Conservation (phyloP, 2,888 invertebrate species). For the Cheilosia vulpina region DNA sequence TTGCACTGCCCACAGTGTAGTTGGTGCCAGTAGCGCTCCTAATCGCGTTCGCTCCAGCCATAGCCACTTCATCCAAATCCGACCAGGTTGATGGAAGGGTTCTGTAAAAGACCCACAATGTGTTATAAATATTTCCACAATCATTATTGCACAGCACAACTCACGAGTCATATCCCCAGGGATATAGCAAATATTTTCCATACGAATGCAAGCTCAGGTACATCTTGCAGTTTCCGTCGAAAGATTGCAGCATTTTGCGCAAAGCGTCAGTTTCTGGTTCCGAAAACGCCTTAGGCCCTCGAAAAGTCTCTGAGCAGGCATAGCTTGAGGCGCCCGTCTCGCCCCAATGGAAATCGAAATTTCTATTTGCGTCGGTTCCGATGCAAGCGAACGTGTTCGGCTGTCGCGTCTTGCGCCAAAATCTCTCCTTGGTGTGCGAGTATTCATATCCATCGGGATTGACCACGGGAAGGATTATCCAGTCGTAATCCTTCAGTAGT, state of each 20-base stretch:
- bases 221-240: conserved; percentile 55
- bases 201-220: conserved; percentile 79
- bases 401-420: conserved; percentile 86
- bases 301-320: conserved; percentile 85
- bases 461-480: conserved; percentile 87
- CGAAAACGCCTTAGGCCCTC: conserved; percentile 86
- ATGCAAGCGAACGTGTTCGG: conserved; percentile 76
- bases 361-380: conserved; percentile 87
- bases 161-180: conserved; percentile 79
- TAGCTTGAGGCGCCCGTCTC: conserved; percentile 78
- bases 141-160: conserved; percentile 15
- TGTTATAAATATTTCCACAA: neutral
- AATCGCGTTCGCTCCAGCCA: conserved; percentile 81
- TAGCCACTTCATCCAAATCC: conserved; percentile 81
- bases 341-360: conserved; percentile 87
- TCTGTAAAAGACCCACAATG: conserved; percentile 62
- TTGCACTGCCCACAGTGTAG: conserved; percentile 81
- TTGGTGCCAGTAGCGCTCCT: conserved; percentile 77
- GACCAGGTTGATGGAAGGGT: conserved; percentile 82
- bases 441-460: conserved; percentile 89
- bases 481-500: conserved; percentile 86
- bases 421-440: conserved; percentile 81
- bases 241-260: conserved; percentile 80
- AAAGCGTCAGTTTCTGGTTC: conserved; percentile 86
- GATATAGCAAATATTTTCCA: conserved; percentile 79